Evolutionary conservation across 2,113 vertebrate species (phyloP).

Genomic region (Pachypanchax playfairii): DNA sequence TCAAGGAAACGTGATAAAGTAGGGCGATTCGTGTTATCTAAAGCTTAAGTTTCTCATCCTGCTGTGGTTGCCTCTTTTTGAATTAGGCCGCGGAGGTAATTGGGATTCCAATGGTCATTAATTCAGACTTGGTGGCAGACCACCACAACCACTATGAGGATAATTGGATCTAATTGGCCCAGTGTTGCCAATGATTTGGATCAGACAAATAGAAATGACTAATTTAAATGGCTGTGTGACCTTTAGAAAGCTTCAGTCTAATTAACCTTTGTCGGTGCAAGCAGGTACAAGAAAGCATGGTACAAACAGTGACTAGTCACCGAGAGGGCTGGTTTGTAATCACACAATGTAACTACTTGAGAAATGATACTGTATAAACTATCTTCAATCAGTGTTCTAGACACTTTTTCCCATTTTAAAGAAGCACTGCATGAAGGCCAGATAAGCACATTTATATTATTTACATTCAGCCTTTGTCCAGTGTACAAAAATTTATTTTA

Average conservation of each 20-base stretch:
- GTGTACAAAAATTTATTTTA: not conserved
- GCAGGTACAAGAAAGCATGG: slow-evolving; percentile 50
- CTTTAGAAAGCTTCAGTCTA: slow-evolving; percentile 74
- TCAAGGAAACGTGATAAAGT: slow-evolving; percentile 51
- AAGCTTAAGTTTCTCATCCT: slow-evolving; percentile 46
- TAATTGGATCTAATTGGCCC: slow-evolving; percentile 83
- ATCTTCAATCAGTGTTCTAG: not conserved
- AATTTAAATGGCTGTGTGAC: slow-evolving; percentile 71
- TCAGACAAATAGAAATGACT: slow-evolving; percentile 76
- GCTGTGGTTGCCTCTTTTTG: slow-evolving; percentile 41
- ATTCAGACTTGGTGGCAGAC: slow-evolving; percentile 67
- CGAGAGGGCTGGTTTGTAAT: slow-evolving; percentile 37
- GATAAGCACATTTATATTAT: not conserved
- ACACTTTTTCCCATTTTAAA: not conserved
- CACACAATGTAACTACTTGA: slow-evolving; percentile 20
- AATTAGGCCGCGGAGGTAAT: slow-evolving; percentile 70
- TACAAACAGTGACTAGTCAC: slow-evolving; percentile 33
- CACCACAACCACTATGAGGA: slow-evolving; percentile 49
- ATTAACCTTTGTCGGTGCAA: slow-evolving; percentile 74
- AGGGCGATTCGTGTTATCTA: slow-evolving; percentile 10
- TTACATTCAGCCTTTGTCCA: not conserved
- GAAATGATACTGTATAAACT: slow-evolving; percentile 12
- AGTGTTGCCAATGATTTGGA: slow-evolving; percentile 67
- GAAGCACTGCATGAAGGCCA: not conserved
- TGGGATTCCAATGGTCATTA: slow-evolving; percentile 69